Percentiles rank a stretch among this genome's conserved stretches.
phyloP scores from a whole-genome alignment of 1,140 invertebrate species.

The Microplitis demolitor region DNA sequence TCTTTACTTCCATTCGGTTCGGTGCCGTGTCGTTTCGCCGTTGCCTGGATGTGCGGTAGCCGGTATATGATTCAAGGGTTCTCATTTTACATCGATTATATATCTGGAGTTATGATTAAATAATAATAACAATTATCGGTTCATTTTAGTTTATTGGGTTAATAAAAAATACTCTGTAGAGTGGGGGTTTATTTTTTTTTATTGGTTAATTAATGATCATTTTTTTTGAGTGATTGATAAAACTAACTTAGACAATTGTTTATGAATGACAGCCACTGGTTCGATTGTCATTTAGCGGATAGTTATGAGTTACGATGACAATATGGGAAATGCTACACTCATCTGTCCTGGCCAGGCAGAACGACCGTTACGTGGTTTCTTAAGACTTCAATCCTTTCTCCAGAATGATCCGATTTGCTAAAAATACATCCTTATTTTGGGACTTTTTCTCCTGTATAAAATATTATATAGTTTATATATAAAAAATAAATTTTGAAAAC shows the following conservation, averaged over 20 bases:
- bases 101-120: not conserved
- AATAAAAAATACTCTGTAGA: not conserved
- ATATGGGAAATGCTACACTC: conserved; percentile 56
- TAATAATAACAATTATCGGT: no score
- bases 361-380: conserved; percentile 52
- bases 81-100: conserved; percentile 28
- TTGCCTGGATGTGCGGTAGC: conserved; percentile 37
- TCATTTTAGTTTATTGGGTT: not conserved
- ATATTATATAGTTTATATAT: not conserved
- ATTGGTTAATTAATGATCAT: no score
- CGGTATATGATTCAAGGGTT: conserved; percentile 34
- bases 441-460: not conserved
- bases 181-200: not conserved
- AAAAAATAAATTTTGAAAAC: no score
- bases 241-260: not conserved
- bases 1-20: not conserved
- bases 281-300: conserved; percentile 41
- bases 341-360: conserved; percentile 55
- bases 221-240: not conserved
- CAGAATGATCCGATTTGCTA: conserved; percentile 17
- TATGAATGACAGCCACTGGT: conserved; percentile 28
- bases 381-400: conserved; percentile 23
- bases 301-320: conserved; percentile 45
- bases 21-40: conserved; percentile 34
- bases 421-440: not conserved